phyloP scores from a whole-genome alignment of 37 sponge, comb jelly and placozoan species.

The Aplysina aerophoba region DNA sequence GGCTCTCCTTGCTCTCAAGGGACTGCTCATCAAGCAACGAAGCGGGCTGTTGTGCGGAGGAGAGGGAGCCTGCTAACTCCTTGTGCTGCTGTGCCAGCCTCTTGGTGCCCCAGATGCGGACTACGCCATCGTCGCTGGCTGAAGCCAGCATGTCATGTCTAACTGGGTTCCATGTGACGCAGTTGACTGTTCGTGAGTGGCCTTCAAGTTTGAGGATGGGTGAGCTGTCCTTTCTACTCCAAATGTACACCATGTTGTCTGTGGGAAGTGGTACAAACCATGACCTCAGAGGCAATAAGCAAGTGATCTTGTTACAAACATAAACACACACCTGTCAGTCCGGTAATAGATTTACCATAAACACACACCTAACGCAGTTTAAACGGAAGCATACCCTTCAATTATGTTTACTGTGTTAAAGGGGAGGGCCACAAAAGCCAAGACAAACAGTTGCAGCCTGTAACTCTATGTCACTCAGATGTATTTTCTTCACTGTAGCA shows the following conservation, averaged over 20 bases:
- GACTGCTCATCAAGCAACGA: background rate
- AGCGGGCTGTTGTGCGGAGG: background rate
- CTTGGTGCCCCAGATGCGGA: slow-evolving; percentile 68
- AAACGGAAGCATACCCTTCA: no score
- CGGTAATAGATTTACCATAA: no score
- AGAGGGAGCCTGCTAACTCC: background rate
- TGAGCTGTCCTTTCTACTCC: slow-evolving; percentile 62
- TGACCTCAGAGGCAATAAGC: background rate
- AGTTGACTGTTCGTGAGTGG: slow-evolving; percentile 91
- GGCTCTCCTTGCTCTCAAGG: background rate
- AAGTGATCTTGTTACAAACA: background rate
- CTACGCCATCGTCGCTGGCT: slow-evolving; percentile 84
- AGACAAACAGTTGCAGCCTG: no score
- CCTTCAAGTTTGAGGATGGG: slow-evolving; percentile 83
- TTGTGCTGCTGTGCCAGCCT: background rate
- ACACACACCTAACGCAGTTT: no score
- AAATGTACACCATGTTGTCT: slow-evolving; percentile 94
- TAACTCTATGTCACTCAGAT: no score
- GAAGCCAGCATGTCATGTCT: slow-evolving; percentile 84
- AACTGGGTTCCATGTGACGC: slow-evolving; percentile 95
- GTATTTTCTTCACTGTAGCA: background rate
- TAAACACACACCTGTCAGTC: background rate
- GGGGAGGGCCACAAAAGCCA: no score
- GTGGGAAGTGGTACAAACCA: background rate
- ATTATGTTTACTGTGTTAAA: no score